Evolutionary conservation across 2,888 invertebrate species (phyloP).

Genomic region (Mesochorus sp.): DNA sequence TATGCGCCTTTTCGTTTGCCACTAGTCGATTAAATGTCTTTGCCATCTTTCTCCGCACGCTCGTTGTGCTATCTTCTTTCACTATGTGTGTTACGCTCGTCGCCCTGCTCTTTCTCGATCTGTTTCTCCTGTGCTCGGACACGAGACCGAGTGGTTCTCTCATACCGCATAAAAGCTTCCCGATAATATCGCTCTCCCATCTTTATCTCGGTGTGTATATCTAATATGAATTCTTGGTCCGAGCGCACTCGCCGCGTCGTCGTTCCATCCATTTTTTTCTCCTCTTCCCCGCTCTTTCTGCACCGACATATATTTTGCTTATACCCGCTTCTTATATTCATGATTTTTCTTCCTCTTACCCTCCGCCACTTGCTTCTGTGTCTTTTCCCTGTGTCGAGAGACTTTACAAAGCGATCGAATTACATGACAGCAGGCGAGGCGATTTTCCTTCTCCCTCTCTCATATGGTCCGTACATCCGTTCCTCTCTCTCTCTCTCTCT

Average conservation of each 20-base stretch:
- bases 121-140: slow-evolving; percentile 42
- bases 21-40: slow-evolving; percentile 5
- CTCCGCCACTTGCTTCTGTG: slow-evolving; percentile 13
- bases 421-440: slow-evolving; percentile 36
- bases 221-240: slow-evolving; percentile 69
- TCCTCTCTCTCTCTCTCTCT: neutral
- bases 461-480: neutral
- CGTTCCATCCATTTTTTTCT: slow-evolving; percentile 35
- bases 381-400: slow-evolving; percentile 19
- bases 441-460: neutral
- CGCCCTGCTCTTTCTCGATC: slow-evolving; percentile 40
- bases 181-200: slow-evolving; percentile 72
- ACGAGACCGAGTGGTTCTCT: slow-evolving; percentile 44
- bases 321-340: slow-evolving; percentile 22
- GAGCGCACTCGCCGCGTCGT: slow-evolving; percentile 64
- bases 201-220: slow-evolving; percentile 70
- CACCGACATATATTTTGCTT: slow-evolving; percentile 5
- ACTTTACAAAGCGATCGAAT: slow-evolving; percentile 46
- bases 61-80: neutral
- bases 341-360: slow-evolving; percentile 15
- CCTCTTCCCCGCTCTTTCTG: slow-evolving; percentile 30
- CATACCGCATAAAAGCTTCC: slow-evolving; percentile 63
- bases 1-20: neutral
- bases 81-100: neutral
- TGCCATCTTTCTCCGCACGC: neutral